phyloP scores from a whole-genome alignment of 2,797 vertebrate genomes.

The Staurois parvus region DNA sequence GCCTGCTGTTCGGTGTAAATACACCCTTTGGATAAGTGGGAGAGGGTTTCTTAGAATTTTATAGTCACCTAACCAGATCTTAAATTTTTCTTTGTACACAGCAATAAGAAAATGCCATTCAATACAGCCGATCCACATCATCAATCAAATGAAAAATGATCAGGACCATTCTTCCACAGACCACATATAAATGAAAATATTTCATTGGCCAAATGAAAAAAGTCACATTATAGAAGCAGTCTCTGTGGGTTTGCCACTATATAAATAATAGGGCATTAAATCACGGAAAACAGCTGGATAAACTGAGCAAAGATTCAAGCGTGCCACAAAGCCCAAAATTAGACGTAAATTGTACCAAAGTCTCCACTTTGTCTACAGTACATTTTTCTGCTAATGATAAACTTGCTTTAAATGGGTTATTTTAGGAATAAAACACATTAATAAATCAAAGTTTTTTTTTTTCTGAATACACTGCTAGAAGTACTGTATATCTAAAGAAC shows the following conservation, averaged over 20 bases:
- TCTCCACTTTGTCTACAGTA: conserved; percentile 70
- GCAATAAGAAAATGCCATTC: conserved; percentile 63
- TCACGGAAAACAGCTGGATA: conserved; percentile 64
- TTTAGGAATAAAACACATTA: background rate
- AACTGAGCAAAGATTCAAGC: conserved; percentile 66
- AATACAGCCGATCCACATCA: conserved; percentile 57
- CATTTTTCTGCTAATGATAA: conserved; percentile 69
- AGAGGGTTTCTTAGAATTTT: background rate
- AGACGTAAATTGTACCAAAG: conserved; percentile 68
- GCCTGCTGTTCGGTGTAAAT: background rate
- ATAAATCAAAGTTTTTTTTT: background rate
- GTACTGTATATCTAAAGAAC: background rate
- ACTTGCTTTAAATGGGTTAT: conserved; percentile 20
- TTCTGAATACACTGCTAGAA: background rate
- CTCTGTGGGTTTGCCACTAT: conserved; percentile 58
- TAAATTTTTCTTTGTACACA: conserved; percentile 50
- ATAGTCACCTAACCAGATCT: background rate
- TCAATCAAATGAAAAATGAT: conserved; percentile 22
- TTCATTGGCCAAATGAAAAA: conserved; percentile 60
- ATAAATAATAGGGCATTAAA: conserved; percentile 69
- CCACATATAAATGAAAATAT: conserved; percentile 60
- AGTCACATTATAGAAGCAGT: conserved; percentile 51
- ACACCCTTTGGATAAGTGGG: background rate
- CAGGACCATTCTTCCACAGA: conserved; percentile 45
- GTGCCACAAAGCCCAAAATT: conserved; percentile 69